Base-by-base conservation (phyloP, 1,140 invertebrate genomes). In the Hylyphantes graminicola region DNA sequence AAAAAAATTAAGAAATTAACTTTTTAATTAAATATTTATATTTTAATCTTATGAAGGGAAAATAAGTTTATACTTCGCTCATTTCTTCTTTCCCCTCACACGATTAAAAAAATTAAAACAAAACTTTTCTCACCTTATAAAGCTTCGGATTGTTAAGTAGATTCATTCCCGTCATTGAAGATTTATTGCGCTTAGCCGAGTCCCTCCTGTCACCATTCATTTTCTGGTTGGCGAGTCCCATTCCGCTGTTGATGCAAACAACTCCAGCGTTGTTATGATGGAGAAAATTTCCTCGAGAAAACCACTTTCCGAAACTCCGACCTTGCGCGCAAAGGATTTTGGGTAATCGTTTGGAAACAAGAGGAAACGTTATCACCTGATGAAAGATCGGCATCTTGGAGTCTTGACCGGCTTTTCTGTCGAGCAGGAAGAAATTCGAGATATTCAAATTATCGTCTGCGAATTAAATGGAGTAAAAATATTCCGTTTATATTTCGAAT, bases 291-390 rank as follows among this genome's bases (percentile, higher is more conserved):
- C 77, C 77, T 68, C 51, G 48, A 48, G 53, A 55, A 15, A 68
- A 54, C 77, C 64, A 70, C 59, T 70, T 59, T 53, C 77, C 50
- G 51, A 55, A 55, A 12, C 64, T 51, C 50, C 77, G 64, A n/a
- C 65, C 77, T 70, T 79, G 51, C 51, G 64, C 77, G 65, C 77
- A 70, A 48, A 79, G 64, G 77, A 79, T 79, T 78, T 54, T 78
- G 75, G 77, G 77, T 54, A 64, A 53, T 12, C 59, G 77, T 19
- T 13, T 19, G 11, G 65, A 13, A 11, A 55, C 50, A 15, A 68
- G 54, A 35, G 77, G 64, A 59, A 70, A 48, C 53, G 65, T 67
- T 15, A 51, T 79, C 77, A 57, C 64, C 63, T 65, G 75, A 13
- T 78, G 75, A 61, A 70, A 79, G 9, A 78, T 64, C 61, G 75